These are phyloP conservation scores for Daphoenositta chrysoptera DNA, from an alignment of 2,113 vertebrate genomes.

Conservation along the genomic window DNA sequence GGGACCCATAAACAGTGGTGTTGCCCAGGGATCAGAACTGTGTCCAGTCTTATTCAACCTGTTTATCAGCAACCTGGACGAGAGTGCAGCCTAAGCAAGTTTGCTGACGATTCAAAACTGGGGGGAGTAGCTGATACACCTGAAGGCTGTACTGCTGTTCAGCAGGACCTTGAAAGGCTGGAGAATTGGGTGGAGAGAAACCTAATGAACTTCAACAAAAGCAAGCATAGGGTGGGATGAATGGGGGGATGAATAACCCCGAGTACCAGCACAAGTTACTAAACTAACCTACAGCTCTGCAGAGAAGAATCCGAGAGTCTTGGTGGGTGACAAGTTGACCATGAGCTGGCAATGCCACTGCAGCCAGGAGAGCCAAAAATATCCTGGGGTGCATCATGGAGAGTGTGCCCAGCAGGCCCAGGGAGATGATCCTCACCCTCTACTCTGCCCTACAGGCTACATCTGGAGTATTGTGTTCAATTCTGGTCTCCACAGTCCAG, in stretches of 20 bases:
- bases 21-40: not conserved
- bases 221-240: no score
- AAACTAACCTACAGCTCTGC: not conserved
- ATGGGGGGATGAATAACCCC: not conserved
- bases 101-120: not conserved
- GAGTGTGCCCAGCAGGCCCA: not conserved
- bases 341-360: not conserved
- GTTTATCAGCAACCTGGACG: not conserved
- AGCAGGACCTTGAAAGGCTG: not conserved
- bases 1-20: not conserved
- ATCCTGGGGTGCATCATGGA: not conserved
- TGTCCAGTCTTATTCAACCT: not conserved
- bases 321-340: not conserved
- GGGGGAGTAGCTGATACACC: not conserved
- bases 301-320: rapidly evolving
- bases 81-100: not conserved
- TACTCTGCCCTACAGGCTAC: not conserved
- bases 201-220: not conserved
- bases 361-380: not conserved
- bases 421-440: not conserved
- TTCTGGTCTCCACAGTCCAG: not conserved
- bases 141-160: not conserved
- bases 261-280: not conserved
- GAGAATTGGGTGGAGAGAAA: not conserved
- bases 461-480: not conserved